Conservation (phyloP, 2,797 vertebrate species). For the Chaunax sp. region DNA sequence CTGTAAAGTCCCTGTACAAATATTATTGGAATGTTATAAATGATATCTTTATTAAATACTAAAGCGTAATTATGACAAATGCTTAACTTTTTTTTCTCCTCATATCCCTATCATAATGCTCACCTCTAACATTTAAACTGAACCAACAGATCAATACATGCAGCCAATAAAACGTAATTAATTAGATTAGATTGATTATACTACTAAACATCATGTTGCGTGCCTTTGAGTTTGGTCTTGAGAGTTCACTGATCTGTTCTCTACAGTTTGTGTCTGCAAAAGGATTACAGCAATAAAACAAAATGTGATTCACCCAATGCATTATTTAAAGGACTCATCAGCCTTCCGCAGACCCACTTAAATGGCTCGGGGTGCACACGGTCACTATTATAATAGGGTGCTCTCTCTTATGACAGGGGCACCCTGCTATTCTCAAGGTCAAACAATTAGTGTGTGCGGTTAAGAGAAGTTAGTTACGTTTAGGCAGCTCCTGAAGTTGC, state of each 20-base stretch:
- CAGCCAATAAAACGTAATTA: too few species aligned
- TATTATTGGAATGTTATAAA: too few species aligned
- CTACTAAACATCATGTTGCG: not conserved
- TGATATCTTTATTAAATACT: too few species aligned
- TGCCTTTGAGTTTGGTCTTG: conserved; percentile 3
- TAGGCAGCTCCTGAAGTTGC: not conserved
- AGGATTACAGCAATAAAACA: conserved; percentile 19
- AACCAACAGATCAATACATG: too few species aligned
- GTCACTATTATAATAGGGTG: conserved; percentile 3
- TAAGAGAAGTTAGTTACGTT: not conserved
- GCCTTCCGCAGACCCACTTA: conserved; percentile 4
- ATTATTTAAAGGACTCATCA: conserved; percentile 25
- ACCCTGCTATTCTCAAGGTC: conserved; percentile 45
- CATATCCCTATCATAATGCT: too few species aligned
- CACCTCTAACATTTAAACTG: too few species aligned
- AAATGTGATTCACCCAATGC: conserved; percentile 18
- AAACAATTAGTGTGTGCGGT: conserved; percentile 9
- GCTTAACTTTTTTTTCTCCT: too few species aligned
- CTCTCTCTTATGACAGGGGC: conserved; percentile 22
- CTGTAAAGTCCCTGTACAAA: too few species aligned
- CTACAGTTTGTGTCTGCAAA: conserved; percentile 12
- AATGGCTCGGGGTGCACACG: conserved; percentile 9
- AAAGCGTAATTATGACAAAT: too few species aligned
- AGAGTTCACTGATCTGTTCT: conserved; percentile 5
- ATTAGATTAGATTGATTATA: too few species aligned